Evolutionary conservation across 2,888 invertebrate species (phyloP).

Genomic region (Dryobota labecula): DNA sequence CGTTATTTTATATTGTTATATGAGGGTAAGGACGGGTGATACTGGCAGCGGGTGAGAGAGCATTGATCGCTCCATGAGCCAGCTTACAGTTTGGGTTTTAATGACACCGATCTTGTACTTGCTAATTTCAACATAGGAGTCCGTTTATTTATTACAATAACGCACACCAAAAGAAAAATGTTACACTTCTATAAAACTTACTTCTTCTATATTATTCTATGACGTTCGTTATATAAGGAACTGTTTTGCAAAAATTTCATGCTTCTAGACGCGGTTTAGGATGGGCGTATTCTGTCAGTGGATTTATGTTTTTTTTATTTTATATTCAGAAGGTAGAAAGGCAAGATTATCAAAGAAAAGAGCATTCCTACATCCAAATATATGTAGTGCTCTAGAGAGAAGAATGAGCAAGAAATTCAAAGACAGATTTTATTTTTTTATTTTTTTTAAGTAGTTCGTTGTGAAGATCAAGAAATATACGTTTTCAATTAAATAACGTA

Average conservation of each 20-base stretch:
- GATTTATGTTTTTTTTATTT: too few relatives aligned
- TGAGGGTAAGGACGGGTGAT: conserved; percentile 30
- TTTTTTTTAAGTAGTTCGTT: neutral
- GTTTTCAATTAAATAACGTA: neutral
- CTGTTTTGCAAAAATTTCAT: too few relatives aligned
- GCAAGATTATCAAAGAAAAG: neutral
- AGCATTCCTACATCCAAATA: neutral
- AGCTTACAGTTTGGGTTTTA: neutral
- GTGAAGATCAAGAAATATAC: neutral
- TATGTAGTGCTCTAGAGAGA: neutral
- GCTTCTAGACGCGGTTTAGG: too few relatives aligned
- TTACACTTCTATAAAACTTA: too few relatives aligned
- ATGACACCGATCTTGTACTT: neutral
- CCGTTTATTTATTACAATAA: too few relatives aligned
- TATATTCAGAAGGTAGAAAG: too few relatives aligned
- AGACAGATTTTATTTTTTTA: too few relatives aligned
- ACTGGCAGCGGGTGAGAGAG: conserved; percentile 7
- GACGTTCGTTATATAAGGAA: too few relatives aligned
- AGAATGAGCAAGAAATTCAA: neutral
- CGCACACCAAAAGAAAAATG: too few relatives aligned
- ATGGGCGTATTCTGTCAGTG: too few relatives aligned
- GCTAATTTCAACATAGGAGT: neutral
- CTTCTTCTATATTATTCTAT: too few relatives aligned
- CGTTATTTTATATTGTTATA: conserved; percentile 39
- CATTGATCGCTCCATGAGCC: neutral